Base-by-base conservation (phyloP, 2,797 vertebrate species). In the Xiphorhynchus erythropygius region DNA sequence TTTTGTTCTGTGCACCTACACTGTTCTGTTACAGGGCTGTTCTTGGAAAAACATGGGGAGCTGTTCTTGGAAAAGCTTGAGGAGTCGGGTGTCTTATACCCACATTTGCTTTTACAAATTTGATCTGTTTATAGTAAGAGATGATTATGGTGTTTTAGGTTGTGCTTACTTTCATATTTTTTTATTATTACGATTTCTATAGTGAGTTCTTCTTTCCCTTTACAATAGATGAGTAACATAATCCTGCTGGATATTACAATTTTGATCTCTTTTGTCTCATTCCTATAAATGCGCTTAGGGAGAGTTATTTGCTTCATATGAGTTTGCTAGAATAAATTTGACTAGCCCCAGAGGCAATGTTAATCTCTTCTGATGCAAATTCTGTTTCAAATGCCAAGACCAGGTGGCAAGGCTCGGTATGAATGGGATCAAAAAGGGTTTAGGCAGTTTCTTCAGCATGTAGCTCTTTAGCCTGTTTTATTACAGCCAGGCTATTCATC, bases 361-460 rank as follows among this genome's bases (percentile, higher is more conserved):
- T 93, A 79, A 90, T 93, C 69, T 67, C 44, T 84, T 88, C 37
- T 86, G 65, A 87, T 87, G 69, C 63, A 70, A 78, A 84, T 87
- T 89, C 50, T 79, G 24, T 37, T 86, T 91, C 27, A 25, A 73
- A 69, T 60, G 70, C 50, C 55, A 84, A 86, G 47, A 65, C 33
- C 59, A 93, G 56, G 76, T 92, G 73, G 60, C 27, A 71, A 91
- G 47, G 41, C 24, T 81, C 4, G 2, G 49, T 88, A 39, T 74
- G 90, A 96, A 89, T 53, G 44, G 67, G 55, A 91, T 49, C 37
- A 5, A 70, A 67, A 91, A 52, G 37, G 24, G 5, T 67, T 83
- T 67, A 74, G 55, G n/a, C 44, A 89, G 33, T 67, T 84, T 88
- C 41, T 91, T 91, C 55, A 68, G 37, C 8, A 8, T 28, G 18